phyloP scores from a whole-genome alignment of 2,113 vertebrate species.

The Ibidorhyncha struthersii region DNA sequence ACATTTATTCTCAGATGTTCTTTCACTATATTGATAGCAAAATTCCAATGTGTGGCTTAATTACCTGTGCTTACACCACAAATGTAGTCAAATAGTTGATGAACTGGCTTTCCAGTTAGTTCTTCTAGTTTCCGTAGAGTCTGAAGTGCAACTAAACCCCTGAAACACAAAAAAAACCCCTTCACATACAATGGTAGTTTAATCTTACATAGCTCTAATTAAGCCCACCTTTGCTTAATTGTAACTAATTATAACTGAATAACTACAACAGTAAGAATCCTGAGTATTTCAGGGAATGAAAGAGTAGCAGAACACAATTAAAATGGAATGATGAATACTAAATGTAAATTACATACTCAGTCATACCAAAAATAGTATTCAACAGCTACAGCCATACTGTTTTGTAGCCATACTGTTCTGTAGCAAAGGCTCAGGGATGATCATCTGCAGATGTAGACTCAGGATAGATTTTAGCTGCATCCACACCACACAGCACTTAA shows the following conservation, averaged over 20 bases:
- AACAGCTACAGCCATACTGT: neutral
- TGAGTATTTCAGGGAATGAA: neutral
- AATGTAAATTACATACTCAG: neutral
- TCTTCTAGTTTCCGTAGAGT: slow-evolving; percentile 89
- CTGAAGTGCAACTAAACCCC: slow-evolving; percentile 94
- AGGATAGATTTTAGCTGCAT: neutral
- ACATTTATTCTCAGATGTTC: neutral
- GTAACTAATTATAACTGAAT: neutral
- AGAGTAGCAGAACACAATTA: neutral
- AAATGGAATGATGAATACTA: neutral
- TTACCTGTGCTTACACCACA: slow-evolving; percentile 99
- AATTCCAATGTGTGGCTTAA: neutral
- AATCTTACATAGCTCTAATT: neutral
- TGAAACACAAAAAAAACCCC: slow-evolving; percentile 60
- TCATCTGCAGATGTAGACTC: neutral
- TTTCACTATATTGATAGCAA: neutral
- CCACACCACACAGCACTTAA: neutral
- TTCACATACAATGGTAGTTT: neutral
- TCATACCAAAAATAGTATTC: neutral
- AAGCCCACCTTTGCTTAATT: neutral
- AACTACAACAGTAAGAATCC: neutral
- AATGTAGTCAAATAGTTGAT: slow-evolving; percentile 97
- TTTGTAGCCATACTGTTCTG: neutral
- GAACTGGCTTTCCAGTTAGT: slow-evolving; percentile 90
- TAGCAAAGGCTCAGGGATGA: neutral